Percentiles rank a stretch among this genome's conserved stretches.
These are phyloP conservation scores for Neuroterus valhalla DNA, from an alignment of 1,140 invertebrate species.

Conservation along the genomic window DNA sequence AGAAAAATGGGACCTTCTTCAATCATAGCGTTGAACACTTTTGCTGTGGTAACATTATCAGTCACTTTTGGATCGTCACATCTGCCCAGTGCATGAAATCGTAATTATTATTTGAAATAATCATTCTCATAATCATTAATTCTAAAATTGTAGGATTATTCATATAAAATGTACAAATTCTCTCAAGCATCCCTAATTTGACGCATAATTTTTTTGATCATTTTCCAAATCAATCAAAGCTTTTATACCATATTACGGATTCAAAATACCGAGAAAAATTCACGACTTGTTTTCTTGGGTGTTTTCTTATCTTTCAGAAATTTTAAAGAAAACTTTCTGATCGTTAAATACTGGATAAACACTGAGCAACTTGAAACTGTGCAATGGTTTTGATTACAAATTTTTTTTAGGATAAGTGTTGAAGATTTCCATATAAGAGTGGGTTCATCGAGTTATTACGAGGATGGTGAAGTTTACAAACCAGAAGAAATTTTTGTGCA, in stretches of 20 bases:
- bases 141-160: neutral
- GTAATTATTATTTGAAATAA: conserved; percentile 34
- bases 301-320: too few relatives aligned
- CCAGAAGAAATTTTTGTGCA: conserved; percentile 49
- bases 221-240: too few relatives aligned
- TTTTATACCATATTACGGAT: too few relatives aligned
- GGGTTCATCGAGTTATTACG: conserved; percentile 48
- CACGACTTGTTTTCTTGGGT: too few relatives aligned
- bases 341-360: too few relatives aligned
- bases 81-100: conserved; percentile 63
- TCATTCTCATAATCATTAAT: conserved; percentile 22
- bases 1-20: conserved; percentile 62
- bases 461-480: conserved; percentile 44
- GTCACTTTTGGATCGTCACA: conserved; percentile 70
- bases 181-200: too few relatives aligned
- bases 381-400: too few relatives aligned
- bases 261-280: too few relatives aligned
- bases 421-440: conserved; percentile 51
- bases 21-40: conserved; percentile 69
- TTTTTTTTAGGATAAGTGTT: conserved; percentile 40
- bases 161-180: too few relatives aligned
- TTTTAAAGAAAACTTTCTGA: too few relatives aligned
- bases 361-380: too few relatives aligned
- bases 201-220: too few relatives aligned
- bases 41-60: conserved; percentile 74